Percentiles rank a stretch among this genome's conserved stretches.
Evolutionary conservation across 1,140 invertebrate species (phyloP).

Genomic region (Eupristina koningsbergeri): DNA sequence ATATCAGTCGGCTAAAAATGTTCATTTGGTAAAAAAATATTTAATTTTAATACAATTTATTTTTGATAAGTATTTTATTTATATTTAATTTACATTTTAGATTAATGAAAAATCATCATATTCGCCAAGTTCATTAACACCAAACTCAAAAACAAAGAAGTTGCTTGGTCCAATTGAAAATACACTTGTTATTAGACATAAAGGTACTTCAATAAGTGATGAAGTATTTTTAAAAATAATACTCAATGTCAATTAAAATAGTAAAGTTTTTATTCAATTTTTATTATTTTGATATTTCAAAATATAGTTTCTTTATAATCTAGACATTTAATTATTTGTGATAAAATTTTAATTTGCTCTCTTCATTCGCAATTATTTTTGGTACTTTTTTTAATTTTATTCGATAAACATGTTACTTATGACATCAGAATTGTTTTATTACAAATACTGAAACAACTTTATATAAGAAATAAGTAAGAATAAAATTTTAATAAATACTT

Average conservation of each 20-base stretch:
- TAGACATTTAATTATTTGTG: no score
- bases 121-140: background rate
- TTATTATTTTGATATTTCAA: no score
- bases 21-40: conserved; percentile 35
- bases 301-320: no score
- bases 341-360: no score
- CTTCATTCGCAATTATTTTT: no score
- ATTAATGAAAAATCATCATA: conserved; percentile 30
- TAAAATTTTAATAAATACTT: background rate
- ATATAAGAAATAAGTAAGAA: background rate
- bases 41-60: background rate
- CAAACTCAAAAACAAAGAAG: conserved; percentile 42
- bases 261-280: no score
- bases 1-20: conserved; percentile 42
- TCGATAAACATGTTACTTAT: no score
- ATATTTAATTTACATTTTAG: conserved; percentile 23
- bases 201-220: conserved; percentile 23
- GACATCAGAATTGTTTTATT: no score
- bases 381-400: no score
- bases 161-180: conserved; percentile 41
- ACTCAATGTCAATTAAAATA: no score
- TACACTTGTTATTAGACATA: conserved; percentile 44
- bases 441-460: no score
- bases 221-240: background rate
- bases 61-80: background rate